Conservation (phyloP, 2,113 vertebrate genomes). For the Megaceryle torquata region DNA sequence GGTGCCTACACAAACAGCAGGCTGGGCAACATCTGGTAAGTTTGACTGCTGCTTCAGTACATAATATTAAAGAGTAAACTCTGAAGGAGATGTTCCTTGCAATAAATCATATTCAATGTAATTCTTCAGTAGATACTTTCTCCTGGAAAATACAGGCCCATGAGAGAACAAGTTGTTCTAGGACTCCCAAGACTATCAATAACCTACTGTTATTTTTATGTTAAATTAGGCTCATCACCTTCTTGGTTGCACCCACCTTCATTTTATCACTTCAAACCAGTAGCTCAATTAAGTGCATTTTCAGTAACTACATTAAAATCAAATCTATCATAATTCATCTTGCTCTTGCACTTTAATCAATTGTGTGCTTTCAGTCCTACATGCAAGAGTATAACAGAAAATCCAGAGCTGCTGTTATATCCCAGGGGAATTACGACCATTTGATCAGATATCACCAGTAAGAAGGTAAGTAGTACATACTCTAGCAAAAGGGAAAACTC, state of each 20-base stretch:
- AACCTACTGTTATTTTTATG: not conserved
- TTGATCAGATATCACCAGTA: not conserved
- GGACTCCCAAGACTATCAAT: not conserved
- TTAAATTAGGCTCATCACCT: not conserved
- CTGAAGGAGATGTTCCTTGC: not conserved
- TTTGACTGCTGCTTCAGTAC: not conserved
- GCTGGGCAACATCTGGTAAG: not conserved
- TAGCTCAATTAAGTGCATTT: not conserved
- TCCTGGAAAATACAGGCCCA: not conserved
- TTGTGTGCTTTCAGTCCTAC: not conserved
- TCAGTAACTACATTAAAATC: not conserved
- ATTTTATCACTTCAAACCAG: not conserved
- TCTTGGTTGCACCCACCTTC: not conserved
- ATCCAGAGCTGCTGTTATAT: not conserved
- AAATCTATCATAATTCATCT: not conserved
- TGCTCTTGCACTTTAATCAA: not conserved
- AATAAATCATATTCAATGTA: not conserved
- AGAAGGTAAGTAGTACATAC: not conserved
- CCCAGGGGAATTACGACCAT: not conserved
- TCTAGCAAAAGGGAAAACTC: not conserved
- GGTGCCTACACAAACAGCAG: not conserved
- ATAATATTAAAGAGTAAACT: not conserved
- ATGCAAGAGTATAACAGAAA: not conserved
- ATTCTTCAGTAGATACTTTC: not conserved
- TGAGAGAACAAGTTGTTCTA: not conserved